Evolutionary conservation across 2,113 vertebrate species (phyloP).

Genomic region (Geococcyx californianus): DNA sequence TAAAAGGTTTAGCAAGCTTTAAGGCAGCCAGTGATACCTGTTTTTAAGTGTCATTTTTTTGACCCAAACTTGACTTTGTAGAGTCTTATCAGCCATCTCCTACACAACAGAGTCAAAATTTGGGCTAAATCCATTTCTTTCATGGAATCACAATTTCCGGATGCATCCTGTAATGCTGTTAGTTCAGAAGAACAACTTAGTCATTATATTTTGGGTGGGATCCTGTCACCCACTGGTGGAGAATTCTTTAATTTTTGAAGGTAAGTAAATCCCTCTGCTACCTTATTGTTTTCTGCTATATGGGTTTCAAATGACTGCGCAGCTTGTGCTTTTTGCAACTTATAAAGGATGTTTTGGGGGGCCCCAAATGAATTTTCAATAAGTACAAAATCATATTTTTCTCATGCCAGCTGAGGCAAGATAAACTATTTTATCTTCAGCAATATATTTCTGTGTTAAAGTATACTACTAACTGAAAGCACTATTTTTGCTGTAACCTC

Average conservation of each 20-base stretch:
- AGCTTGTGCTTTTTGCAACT: neutral
- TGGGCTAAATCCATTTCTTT: neutral
- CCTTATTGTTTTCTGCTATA: neutral
- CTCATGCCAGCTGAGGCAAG: neutral
- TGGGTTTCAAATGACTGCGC: neutral
- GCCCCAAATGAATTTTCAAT: neutral
- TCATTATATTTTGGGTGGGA: neutral
- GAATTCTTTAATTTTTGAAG: neutral
- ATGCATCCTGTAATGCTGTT: neutral
- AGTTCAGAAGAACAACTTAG: neutral
- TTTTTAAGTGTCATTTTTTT: neutral
- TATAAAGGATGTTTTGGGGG: neutral
- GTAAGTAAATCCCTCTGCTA: neutral
- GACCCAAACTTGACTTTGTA: neutral
- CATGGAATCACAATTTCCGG: neutral
- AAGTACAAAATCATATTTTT: neutral
- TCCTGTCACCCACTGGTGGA: neutral
- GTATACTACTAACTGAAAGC: neutral
- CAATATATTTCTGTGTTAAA: neutral
- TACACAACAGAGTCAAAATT: neutral
- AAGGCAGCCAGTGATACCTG: neutral
- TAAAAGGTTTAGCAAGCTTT: neutral
- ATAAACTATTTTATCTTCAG: neutral
- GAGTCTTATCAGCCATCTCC: neutral
- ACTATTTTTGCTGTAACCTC: neutral